Evolutionary conservation across 2,113 vertebrate species (phyloP).

Genomic region (Corapipo altera): DNA sequence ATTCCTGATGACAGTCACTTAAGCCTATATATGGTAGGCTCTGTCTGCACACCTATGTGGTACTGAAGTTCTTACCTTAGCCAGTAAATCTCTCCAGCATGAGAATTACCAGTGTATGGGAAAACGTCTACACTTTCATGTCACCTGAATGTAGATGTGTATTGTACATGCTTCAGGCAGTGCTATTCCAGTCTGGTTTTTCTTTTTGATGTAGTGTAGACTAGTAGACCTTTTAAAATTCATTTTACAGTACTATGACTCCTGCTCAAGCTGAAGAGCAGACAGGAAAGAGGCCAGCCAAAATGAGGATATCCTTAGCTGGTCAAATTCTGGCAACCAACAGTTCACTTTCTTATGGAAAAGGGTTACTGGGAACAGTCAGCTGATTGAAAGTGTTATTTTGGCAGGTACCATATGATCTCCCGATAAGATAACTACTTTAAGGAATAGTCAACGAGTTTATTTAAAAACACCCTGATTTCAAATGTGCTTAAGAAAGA

Average conservation of each 20-base stretch:
- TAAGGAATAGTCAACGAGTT: background rate
- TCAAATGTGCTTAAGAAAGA: background rate
- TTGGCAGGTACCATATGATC: background rate
- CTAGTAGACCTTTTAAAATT: background rate
- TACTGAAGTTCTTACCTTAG: background rate
- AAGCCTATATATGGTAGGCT: background rate
- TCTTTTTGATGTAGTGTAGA: background rate
- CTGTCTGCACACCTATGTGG: background rate
- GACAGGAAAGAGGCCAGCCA: background rate
- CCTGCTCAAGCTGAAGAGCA: background rate
- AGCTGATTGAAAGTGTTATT: background rate
- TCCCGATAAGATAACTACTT: background rate
- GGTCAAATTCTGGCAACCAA: background rate
- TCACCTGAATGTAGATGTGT: background rate
- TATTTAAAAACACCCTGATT: background rate
- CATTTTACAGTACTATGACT: background rate
- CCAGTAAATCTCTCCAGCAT: background rate
- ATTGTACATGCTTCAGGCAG: background rate
- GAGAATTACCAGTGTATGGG: background rate
- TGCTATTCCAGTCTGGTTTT: background rate
- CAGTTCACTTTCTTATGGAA: background rate
- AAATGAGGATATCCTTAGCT: background rate
- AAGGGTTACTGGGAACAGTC: background rate
- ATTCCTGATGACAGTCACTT: background rate
- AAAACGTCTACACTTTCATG: background rate